Base-by-base conservation (phyloP, 2,797 vertebrate species). In the Sebastes hubbsi region DNA sequence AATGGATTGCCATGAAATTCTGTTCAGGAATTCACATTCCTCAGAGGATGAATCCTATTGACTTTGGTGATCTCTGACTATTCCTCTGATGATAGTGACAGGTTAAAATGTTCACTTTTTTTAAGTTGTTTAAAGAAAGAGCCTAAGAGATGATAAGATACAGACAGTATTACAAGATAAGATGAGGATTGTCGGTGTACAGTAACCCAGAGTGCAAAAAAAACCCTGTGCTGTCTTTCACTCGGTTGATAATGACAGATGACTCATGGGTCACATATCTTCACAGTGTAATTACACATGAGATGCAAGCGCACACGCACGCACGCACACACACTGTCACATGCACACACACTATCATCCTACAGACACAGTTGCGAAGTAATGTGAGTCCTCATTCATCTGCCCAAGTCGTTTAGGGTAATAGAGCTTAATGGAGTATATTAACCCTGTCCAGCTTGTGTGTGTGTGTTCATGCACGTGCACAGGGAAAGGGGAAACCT, bases 371-470 rank as follows among this genome's bases (percentile, higher is more conserved):
- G 60, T 76, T 75, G 75, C 75, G 77, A 68, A 74, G 91, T 91
- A 89, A 93, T 91, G 75, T 81, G 93, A 94, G 86, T 90, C 90
- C 90, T 90, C 88, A 91, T 93, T 94, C 91, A 93, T 92, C 91
- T 92, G 86, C 91, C 89, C 89, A 42, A 94, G 91, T 93, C 91
- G 24, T 94, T 95, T 95, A 93, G 93, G 91, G 92, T 95, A 96
- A 95, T 95, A 95, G 95, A 95, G 91, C 93, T 93, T 95, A 96
- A 95, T 95, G 94, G 94, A 92, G 93, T 92, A 93, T 94, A 96
- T 94, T 94, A 95, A 95, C 95, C 93, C 93, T 77, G 79, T 92
- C 91, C 94, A 95, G 91, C 93, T 94, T 94, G 38, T 77, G 42
- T 46, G 42, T 78, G 70, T 87, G 77, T 82, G 79, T 80, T 80